Evolutionary conservation across 1,140 invertebrate genomes (phyloP).

Genomic region (Delia radicum): DNA sequence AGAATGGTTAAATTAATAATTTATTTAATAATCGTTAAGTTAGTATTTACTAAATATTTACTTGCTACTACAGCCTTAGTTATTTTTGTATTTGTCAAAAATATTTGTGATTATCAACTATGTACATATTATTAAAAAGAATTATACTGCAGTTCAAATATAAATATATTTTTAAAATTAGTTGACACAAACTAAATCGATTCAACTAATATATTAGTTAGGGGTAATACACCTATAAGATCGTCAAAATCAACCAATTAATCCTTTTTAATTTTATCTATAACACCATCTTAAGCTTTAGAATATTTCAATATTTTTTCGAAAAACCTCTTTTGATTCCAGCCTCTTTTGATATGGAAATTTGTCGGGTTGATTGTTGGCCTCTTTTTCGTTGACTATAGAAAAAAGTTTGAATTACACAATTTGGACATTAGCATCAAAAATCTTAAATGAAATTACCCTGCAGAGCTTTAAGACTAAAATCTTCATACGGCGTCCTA

Average conservation of each 20-base stretch:
- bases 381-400: constrained; percentile 62
- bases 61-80: no score
- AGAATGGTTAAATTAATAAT: constrained; percentile 75
- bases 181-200: constrained; percentile 81
- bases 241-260: constrained; percentile 92
- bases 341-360: constrained; percentile 96
- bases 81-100: no score
- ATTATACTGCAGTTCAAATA: no score
- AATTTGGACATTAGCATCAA: no score
- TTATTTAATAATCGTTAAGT: constrained; percentile 71
- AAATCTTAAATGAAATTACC: no score
- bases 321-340: constrained; percentile 83
- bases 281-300: constrained; percentile 77
- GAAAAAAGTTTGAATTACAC: no score
- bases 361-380: constrained; percentile 53
- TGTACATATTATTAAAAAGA: no score
- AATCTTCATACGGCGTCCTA: constrained; percentile 99
- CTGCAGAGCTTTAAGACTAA: constrained; percentile 82
- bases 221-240: constrained; percentile 80
- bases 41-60: no score
- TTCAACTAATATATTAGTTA: constrained; percentile 94
- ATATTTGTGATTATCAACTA: no score
- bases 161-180: no score
- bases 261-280: no score
- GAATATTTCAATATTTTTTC: constrained; percentile 64